Percentiles rank a stretch among this genome's conserved stretches.
phyloP scores from a whole-genome alignment of 2,797 vertebrate species.

The Carduelis carduelis region DNA sequence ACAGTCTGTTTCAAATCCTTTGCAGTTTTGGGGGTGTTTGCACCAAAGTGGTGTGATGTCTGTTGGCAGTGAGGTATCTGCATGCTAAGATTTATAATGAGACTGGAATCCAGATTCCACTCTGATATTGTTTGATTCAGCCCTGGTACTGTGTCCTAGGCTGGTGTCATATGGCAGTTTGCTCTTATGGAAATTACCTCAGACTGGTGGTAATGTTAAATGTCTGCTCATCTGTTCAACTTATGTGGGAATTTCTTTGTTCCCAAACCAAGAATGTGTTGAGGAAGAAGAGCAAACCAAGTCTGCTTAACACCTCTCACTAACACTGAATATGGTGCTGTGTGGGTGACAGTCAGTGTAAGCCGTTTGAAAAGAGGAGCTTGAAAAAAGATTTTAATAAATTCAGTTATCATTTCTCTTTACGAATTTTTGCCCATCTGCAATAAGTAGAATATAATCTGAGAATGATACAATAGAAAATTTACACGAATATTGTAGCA shows the following conservation, averaged over 20 bases:
- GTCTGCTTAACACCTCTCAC: constrained; percentile 13
- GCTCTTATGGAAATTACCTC: constrained; percentile 30
- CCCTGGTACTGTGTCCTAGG: neutral
- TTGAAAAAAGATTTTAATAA: neutral
- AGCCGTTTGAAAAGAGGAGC: neutral
- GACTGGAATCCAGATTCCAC: neutral
- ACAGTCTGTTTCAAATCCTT: neutral
- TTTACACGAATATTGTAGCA: neutral
- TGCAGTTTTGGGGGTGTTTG: neutral
- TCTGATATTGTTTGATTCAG: neutral
- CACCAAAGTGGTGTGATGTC: neutral
- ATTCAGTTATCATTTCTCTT: neutral
- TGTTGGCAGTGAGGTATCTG: neutral
- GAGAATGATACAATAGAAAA: neutral
- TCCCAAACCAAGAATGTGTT: neutral
- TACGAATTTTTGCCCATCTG: neutral
- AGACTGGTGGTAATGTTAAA: neutral
- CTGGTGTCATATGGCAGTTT: constrained; percentile 19
- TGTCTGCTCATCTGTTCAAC: constrained; percentile 10
- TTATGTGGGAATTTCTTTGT: constrained; percentile 39
- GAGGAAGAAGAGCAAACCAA: neutral
- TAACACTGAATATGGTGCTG: neutral
- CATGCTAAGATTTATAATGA: neutral
- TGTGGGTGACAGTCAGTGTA: neutral
- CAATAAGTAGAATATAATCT: neutral